Conservation (phyloP, 2,888 invertebrate genomes). For the Mesorhabditis spiculigera region DNA sequence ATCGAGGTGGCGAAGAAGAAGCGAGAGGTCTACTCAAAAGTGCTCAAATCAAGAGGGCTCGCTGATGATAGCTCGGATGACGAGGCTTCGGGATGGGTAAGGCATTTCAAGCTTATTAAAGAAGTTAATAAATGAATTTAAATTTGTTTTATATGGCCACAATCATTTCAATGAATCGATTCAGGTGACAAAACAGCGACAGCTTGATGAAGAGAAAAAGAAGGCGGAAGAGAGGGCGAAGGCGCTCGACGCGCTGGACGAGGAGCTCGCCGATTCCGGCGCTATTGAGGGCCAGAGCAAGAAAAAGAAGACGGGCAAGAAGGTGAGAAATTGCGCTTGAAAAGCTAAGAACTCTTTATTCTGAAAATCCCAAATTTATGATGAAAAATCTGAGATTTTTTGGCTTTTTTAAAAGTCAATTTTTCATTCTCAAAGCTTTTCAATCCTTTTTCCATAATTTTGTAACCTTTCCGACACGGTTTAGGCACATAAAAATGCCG, state of each 20-base stretch:
- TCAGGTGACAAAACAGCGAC: conserved; percentile 79
- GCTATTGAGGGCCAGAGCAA: conserved; percentile 76
- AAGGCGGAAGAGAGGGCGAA: conserved; percentile 80
- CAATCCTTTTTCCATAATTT: too few species aligned
- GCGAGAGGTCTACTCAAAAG: conserved; percentile 69
- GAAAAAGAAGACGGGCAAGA: conserved; percentile 22
- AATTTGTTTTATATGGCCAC: conserved; percentile 3
- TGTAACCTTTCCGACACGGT: too few species aligned
- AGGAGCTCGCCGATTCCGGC: conserved; percentile 83
- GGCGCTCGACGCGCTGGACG: conserved; percentile 88
- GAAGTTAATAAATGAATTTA: not conserved
- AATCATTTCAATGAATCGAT: conserved; percentile 61
- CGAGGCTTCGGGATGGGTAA: conserved; percentile 12
- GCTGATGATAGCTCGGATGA: conserved; percentile 47
- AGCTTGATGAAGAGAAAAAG: conserved; percentile 74
- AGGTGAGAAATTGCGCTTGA: conserved; percentile 9
- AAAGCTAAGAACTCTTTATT: too few species aligned
- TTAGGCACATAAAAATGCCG: too few species aligned
- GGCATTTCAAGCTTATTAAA: not conserved
- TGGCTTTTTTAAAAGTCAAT: too few species aligned
- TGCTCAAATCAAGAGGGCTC: conserved; percentile 42
- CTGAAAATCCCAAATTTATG: too few species aligned
- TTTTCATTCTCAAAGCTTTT: too few species aligned
- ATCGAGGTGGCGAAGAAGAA: conserved; percentile 76
- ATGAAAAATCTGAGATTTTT: too few species aligned